Conservation (phyloP, 2,888 invertebrate species). For the Polydrusus tereticollis region DNA sequence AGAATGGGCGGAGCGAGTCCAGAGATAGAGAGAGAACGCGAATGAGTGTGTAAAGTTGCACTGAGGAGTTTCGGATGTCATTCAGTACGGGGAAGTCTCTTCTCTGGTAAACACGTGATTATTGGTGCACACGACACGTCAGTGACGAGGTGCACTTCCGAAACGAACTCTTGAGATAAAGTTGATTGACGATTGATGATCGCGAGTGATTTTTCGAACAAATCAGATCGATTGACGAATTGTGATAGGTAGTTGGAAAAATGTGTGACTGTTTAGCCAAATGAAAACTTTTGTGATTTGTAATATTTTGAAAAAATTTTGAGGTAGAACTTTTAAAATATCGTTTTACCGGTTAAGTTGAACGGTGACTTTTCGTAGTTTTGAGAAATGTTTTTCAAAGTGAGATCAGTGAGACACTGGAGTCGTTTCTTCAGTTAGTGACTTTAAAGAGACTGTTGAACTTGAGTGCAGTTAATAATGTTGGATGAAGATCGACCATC, state of each 20-base stretch:
- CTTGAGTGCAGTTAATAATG: neutral
- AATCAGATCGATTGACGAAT: neutral
- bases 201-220: constrained; percentile 22
- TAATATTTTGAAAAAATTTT: no score
- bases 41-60: constrained; percentile 52
- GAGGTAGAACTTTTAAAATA: no score
- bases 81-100: constrained; percentile 72
- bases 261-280: no score
- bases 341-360: no score
- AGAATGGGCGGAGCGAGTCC: constrained; percentile 74
- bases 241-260: neutral
- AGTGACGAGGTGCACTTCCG: constrained; percentile 27
- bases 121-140: constrained; percentile 24
- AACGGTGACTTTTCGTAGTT: constrained; percentile 10
- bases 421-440: neutral
- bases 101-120: constrained; percentile 72
- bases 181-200: constrained; percentile 12
- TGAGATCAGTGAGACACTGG: neutral
- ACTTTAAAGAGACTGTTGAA: constrained; percentile 9
- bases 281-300: no score
- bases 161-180: constrained; percentile 26
- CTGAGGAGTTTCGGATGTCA: constrained; percentile 66
- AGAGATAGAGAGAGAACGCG: constrained; percentile 57
- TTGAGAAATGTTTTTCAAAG: neutral
- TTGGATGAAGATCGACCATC: neutral